phyloP scores from a whole-genome alignment of 1,140 invertebrate species.

The Drosophila tsacasi region DNA sequence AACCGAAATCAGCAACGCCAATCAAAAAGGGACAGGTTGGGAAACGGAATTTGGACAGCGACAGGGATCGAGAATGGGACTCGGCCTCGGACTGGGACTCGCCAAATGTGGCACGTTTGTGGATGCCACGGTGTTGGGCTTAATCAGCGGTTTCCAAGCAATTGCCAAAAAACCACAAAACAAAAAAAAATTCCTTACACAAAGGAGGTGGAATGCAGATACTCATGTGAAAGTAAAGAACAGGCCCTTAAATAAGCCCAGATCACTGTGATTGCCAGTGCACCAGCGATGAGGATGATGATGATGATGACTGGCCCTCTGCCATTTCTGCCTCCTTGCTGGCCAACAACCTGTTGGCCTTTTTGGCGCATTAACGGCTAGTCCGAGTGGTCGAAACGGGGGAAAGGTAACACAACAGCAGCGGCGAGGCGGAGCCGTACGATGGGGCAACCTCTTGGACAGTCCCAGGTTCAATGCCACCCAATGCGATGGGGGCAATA shows the following conservation, averaged over 20 bases:
- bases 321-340: conserved; percentile 1
- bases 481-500: conserved; percentile 67
- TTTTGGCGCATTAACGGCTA: conserved; percentile 80
- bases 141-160: conserved; percentile 75
- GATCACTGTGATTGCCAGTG: conserved; percentile 66
- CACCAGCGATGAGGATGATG: conserved; percentile 21
- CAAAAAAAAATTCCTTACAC: conserved; percentile 25
- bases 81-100: conserved; percentile 24
- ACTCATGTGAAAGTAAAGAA: conserved; percentile 78
- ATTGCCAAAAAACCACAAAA: conserved; percentile 58
- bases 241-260: conserved; percentile 72
- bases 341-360: conserved; percentile 55
- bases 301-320: conserved; percentile 15
- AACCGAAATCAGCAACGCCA: conserved; percentile 76
- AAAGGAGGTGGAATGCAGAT: conserved; percentile 30
- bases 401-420: neutral
- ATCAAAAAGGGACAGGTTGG: conserved; percentile 69
- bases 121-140: conserved; percentile 75
- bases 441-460: conserved; percentile 39
- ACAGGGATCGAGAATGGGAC: conserved; percentile 15
- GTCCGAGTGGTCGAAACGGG: conserved; percentile 16
- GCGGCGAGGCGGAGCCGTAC: neutral
- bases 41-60: conserved; percentile 50
- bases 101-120: conserved; percentile 80
- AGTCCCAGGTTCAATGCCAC: conserved; percentile 72